These are phyloP conservation scores for Phasianus colchicus DNA, from an alignment of 2,113 vertebrate species.

Conservation along the genomic window DNA sequence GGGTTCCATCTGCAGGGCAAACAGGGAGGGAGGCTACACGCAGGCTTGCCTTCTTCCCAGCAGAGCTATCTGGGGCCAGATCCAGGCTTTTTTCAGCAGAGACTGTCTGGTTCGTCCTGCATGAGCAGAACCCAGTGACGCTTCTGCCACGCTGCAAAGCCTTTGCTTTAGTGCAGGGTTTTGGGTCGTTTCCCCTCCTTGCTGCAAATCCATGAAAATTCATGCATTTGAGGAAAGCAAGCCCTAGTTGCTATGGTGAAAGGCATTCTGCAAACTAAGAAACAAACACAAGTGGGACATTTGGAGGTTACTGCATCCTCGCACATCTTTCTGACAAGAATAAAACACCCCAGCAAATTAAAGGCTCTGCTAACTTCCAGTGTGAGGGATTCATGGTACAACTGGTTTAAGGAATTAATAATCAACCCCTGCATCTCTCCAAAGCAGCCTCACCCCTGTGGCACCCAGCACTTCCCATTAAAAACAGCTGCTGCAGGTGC, in stretches of 20 bases:
- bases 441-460: not conserved
- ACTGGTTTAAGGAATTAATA: not conserved
- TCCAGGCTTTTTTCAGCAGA: not conserved
- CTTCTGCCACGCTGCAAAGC: not conserved
- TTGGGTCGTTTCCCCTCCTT: not conserved
- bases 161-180: not conserved
- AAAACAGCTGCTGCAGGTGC: not conserved
- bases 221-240: constrained; percentile 35
- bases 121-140: not conserved
- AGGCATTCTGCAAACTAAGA: constrained; percentile 63
- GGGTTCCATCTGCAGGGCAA: not conserved
- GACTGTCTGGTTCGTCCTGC: not conserved
- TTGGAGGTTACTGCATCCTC: constrained; percentile 61
- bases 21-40: not conserved
- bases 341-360: not conserved
- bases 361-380: not conserved
- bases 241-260: constrained; percentile 70
- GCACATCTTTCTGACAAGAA: constrained; percentile 14
- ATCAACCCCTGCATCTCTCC: not conserved
- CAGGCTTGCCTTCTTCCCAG: not conserved
- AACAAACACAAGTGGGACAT: constrained; percentile 65
- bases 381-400: not conserved
- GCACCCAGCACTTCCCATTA: not conserved
- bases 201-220: constrained; percentile 47
- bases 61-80: not conserved